Evolutionary conservation across 2,888 invertebrate genomes (phyloP).

Genomic region (Volucella zonaria): DNA sequence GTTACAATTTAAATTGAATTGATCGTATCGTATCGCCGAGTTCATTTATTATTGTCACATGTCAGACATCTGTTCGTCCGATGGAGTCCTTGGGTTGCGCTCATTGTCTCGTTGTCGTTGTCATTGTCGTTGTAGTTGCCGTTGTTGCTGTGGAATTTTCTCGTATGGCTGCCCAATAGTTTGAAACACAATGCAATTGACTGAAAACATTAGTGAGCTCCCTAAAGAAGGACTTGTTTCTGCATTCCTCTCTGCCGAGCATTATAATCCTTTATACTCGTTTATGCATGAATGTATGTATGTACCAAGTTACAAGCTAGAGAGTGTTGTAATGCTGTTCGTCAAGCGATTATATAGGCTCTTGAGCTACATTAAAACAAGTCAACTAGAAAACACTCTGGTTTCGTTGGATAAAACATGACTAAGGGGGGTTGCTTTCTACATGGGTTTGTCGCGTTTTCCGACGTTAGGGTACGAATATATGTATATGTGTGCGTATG

Average conservation of each 20-base stretch:
- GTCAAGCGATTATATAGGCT: constrained; percentile 61
- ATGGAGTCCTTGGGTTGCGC: constrained; percentile 8
- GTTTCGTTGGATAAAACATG: constrained; percentile 48
- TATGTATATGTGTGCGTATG: neutral
- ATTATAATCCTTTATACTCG: constrained; percentile 4
- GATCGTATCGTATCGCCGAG: constrained; percentile 63
- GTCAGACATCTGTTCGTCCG: constrained; percentile 58
- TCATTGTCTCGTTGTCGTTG: constrained; percentile 1
- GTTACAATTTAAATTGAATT: constrained; percentile 69
- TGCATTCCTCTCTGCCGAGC: constrained; percentile 26
- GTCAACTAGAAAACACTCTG: constrained; percentile 65
- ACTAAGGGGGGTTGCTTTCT: constrained; percentile 2
- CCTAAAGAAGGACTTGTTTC: constrained; percentile 42
- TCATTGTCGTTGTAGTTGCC: constrained; percentile 12
- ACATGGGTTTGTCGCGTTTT: no score
- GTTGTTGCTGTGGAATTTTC: constrained; percentile 45
- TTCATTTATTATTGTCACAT: constrained; percentile 71
- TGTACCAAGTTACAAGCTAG: neutral
- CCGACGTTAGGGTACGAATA: no score
- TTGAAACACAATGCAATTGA: constrained; percentile 54
- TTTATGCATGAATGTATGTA: neutral
- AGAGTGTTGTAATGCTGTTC: constrained; percentile 32
- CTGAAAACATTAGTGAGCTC: constrained; percentile 34
- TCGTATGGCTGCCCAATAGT: constrained; percentile 7
- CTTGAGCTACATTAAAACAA: constrained; percentile 55